phyloP scores from a whole-genome alignment of 2,888 invertebrate species.

The Pristionchus maxplancki region DNA sequence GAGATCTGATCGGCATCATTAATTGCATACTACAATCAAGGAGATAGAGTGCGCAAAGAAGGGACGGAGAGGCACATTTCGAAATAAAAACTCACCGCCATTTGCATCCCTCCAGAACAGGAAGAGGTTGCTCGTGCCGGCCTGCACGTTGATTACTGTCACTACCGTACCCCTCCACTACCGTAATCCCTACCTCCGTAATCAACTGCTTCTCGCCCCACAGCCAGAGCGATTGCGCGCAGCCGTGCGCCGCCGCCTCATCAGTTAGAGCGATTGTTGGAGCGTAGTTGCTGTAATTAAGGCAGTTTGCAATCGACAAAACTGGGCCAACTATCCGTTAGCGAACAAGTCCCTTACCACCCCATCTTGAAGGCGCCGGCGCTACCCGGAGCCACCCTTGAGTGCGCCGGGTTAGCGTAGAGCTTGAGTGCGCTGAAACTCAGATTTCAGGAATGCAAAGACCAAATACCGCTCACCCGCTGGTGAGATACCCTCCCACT shows the following conservation, averaged over 20 bases:
- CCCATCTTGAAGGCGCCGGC: constrained; percentile 95
- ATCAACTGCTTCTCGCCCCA: constrained; percentile 92
- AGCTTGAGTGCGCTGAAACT: constrained; percentile 86
- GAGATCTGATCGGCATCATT: constrained; percentile 83
- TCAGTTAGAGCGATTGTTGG: constrained; percentile 80
- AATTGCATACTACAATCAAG: not conserved
- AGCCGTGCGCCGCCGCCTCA: constrained; percentile 86
- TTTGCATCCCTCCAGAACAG: constrained; percentile 88
- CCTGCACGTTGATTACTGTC: not conserved
- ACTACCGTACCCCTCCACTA: not conserved
- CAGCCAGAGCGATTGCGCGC: constrained; percentile 94
- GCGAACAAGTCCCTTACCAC: constrained; percentile 80
- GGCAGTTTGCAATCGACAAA: too few relatives aligned
- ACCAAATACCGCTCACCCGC: not conserved
- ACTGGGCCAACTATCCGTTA: too few relatives aligned
- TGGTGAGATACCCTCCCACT: constrained; percentile 91
- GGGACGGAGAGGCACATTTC: not conserved
- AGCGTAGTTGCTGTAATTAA: constrained; percentile 80
- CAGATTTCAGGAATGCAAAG: too few relatives aligned
- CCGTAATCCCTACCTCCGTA: constrained; percentile 88
- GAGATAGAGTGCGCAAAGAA: not conserved
- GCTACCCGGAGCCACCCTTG: constrained; percentile 87
- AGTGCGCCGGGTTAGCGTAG: constrained; percentile 90
- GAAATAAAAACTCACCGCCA: constrained; percentile 84
- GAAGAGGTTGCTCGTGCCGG: constrained; percentile 96